Percentiles rank a stretch among this genome's conserved stretches.
These are phyloP conservation scores for Penaeus chinensis DNA, from an alignment of 1,140 invertebrate genomes.

Conservation along the genomic window DNA sequence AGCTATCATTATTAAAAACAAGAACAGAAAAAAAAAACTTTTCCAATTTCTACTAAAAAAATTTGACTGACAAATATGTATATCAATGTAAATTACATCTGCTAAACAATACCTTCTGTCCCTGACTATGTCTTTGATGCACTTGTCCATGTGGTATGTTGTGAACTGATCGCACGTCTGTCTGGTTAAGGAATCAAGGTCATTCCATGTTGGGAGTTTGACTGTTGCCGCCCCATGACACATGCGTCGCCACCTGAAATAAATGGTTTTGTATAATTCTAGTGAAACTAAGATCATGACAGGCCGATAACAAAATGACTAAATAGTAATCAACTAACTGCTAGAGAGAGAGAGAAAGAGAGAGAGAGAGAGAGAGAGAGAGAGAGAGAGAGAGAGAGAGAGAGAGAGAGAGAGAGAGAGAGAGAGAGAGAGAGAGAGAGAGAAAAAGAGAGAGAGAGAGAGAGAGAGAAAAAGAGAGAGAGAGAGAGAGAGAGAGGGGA, in stretches of 20 bases:
- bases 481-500: too few species aligned
- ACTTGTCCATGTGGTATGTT: constrained; percentile 84
- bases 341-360: too few species aligned
- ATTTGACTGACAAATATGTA: neutral
- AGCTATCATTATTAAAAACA: neutral
- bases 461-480: constrained; percentile 1
- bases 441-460: neutral
- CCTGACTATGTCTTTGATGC: constrained; percentile 81
- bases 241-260: constrained; percentile 69
- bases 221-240: constrained; percentile 78
- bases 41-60: too few species aligned
- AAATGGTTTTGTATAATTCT: constrained; percentile 17
- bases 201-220: constrained; percentile 78
- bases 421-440: too few species aligned
- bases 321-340: too few species aligned
- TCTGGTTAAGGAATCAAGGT: constrained; percentile 81
- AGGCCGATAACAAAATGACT: neutral
- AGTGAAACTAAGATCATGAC: neutral
- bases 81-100: neutral
- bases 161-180: constrained; percentile 90
- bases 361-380: too few species aligned
- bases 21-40: too few species aligned
- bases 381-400: too few species aligned
- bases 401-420: too few species aligned
- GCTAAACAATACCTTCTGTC: constrained; percentile 73